Evolutionary conservation across 2,797 vertebrate species (phyloP).

Genomic region (Microctenopoma steveboyesi): DNA sequence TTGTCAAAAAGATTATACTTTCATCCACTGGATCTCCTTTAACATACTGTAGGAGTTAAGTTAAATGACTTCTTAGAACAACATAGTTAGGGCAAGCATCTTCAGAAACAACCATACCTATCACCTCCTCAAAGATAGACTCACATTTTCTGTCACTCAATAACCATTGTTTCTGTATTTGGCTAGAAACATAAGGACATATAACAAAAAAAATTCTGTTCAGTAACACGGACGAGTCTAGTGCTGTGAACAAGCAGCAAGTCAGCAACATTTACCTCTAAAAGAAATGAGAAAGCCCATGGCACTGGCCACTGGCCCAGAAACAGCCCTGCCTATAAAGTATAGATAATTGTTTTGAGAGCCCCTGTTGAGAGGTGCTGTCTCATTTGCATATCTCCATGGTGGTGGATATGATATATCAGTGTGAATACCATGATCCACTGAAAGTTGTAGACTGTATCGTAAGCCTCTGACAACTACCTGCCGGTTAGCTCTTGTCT

Average conservation of each 20-base stretch:
- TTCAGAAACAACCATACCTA: not conserved
- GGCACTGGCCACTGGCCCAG: constrained; percentile 52
- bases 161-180: constrained; percentile 66
- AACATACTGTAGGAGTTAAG: not conserved
- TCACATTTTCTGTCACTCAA: constrained; percentile 44
- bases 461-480: constrained; percentile 44
- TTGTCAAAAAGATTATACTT: not conserved
- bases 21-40: not conserved
- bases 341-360: constrained; percentile 71
- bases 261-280: constrained; percentile 75
- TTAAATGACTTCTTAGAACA: not conserved
- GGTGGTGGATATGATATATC: constrained; percentile 43
- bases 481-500: constrained; percentile 46
- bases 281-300: constrained; percentile 66
- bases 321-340: constrained; percentile 54
- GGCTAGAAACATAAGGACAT: constrained; percentile 67
- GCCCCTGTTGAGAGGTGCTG: constrained; percentile 56
- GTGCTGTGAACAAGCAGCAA: constrained; percentile 53
- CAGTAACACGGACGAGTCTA: constrained; percentile 67
- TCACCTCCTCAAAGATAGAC: not conserved
- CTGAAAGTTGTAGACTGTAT: constrained; percentile 40
- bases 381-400: constrained; percentile 64
- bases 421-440: constrained; percentile 40
- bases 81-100: not conserved
- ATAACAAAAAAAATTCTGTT: constrained; percentile 44